Evolutionary conservation across 1,140 invertebrate genomes (phyloP), one percentile per base, ranked within the genome.

Genomic region (Andrena cerasifolii): DNA sequence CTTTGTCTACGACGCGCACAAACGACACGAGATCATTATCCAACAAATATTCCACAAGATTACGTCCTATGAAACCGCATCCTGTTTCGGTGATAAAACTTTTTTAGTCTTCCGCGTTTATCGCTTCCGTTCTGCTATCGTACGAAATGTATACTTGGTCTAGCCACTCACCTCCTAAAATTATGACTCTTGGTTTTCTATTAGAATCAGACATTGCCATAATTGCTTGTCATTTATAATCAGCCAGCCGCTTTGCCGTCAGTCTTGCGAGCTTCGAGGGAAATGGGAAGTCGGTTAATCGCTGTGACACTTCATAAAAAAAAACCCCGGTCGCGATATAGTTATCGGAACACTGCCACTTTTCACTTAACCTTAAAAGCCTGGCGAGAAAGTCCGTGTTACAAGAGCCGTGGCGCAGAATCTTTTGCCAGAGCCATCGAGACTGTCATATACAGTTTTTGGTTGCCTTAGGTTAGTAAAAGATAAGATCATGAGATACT

Each of bases 41-140:
- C 82, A 98, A 92, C 84, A 98, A 93, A 92, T 96, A 97, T 73
- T 96, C 94, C 65, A 98, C 95, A 78, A 98, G 93, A 93, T 98
- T 96, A 86, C 97, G 95, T 72, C 97, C 97, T 89, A 98, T 97
- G 91, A 98, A 98, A 83, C 97, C 98, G 93, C 97, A 98, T 90
- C 97, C 97, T 98, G 91, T 77, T 63, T 67, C 26, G 74, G 54
- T 14, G 71, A 86, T 80, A 81, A 68, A 62, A 54, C 24, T 51
- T 71, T 85, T 36, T 79, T 80, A 51, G 61, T n/a, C 26, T 36
- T 71, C 49, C 18, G 43, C 40, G 54, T 81, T 76, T 83, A 80
- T 80, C 75, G 21, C 66, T 74, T 81, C 49, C 58, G 74, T 18
- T 56, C 0, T 43, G 2, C 33, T 31, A 71, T 36, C 40, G 26